These are phyloP conservation scores for Gymnobelideus leadbeateri DNA, from an alignment of 2,113 vertebrate genomes.

Conservation along the genomic window DNA sequence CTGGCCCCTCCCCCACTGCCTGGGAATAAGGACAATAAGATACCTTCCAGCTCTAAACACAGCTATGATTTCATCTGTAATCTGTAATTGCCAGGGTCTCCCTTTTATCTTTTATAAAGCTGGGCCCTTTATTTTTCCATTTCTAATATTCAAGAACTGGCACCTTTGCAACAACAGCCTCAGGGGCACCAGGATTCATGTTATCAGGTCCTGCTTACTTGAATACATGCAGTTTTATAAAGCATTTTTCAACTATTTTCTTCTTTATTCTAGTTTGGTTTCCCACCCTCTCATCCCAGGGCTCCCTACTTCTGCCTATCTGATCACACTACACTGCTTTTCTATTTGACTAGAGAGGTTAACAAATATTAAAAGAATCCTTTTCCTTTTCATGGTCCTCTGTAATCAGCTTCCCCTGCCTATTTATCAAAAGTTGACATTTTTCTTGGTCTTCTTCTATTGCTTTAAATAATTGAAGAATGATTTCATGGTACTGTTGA, in stretches of 20 bases:
- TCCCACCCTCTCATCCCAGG: slow-evolving; percentile 7
- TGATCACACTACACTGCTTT: neutral
- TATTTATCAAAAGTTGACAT: neutral
- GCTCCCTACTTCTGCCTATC: neutral
- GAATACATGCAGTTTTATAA: neutral
- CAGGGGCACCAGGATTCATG: neutral
- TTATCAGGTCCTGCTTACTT: neutral
- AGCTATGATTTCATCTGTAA: neutral
- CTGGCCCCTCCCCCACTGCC: neutral
- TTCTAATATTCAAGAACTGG: neutral
- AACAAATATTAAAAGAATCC: slow-evolving; percentile 8
- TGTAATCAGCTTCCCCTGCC: neutral
- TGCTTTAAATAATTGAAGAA: neutral
- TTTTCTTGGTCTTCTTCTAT: neutral
- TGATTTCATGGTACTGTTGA: neutral
- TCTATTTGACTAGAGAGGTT: neutral
- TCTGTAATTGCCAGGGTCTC: neutral
- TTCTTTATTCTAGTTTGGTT: slow-evolving; percentile 8
- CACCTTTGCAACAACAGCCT: neutral
- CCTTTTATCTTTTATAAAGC: slow-evolving; percentile 16
- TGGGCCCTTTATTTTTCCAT: neutral
- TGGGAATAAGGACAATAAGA: neutral
- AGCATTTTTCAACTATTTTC: neutral
- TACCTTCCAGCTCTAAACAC: neutral
- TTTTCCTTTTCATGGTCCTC: neutral